A percentile compares a stretch with the other conserved stretches of the same genome.
Evolutionary conservation across 2,113 vertebrate species (phyloP).

Genomic region (Oenanthe oenanthe): DNA sequence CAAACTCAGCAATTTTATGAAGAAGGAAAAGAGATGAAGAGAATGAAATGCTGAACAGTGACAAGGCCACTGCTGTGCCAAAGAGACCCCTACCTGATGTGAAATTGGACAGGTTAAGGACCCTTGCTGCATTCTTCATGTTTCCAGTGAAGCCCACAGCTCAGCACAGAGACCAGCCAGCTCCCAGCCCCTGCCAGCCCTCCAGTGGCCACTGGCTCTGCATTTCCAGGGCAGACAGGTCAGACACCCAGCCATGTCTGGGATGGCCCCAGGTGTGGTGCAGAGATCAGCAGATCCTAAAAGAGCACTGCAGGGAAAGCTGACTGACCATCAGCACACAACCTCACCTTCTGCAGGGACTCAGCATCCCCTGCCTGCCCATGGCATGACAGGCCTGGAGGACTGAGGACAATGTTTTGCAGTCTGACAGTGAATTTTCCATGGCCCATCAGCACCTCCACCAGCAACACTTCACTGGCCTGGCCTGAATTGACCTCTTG

Average conservation of each 20-base stretch:
- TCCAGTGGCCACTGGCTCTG: not conserved
- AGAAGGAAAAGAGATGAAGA: not conserved
- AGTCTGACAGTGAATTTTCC: conserved; percentile 13
- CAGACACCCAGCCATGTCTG: accelerated
- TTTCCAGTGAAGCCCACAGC: not conserved
- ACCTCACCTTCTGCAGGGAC: not conserved
- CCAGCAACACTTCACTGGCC: not conserved
- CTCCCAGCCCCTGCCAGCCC: not conserved
- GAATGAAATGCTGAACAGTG: not conserved
- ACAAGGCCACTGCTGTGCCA: not conserved
- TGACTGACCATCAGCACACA: not conserved
- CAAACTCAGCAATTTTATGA: not conserved
- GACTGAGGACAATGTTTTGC: not conserved
- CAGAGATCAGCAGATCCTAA: not conserved
- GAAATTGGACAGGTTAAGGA: not conserved
- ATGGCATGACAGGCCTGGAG: not conserved
- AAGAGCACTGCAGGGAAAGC: not conserved
- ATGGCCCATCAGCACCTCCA: not conserved
- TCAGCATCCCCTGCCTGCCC: not conserved
- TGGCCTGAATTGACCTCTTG: not conserved
- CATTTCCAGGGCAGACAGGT: not conserved
- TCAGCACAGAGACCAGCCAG: not conserved
- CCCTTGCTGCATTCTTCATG: not conserved
- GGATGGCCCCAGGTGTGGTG: accelerated
- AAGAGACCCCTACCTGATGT: not conserved